A percentile compares a stretch with the other conserved stretches of the same genome.
These are phyloP conservation scores for Aulostomus chinensis DNA, from an alignment of 2,797 vertebrate genomes.

Conservation along the genomic window DNA sequence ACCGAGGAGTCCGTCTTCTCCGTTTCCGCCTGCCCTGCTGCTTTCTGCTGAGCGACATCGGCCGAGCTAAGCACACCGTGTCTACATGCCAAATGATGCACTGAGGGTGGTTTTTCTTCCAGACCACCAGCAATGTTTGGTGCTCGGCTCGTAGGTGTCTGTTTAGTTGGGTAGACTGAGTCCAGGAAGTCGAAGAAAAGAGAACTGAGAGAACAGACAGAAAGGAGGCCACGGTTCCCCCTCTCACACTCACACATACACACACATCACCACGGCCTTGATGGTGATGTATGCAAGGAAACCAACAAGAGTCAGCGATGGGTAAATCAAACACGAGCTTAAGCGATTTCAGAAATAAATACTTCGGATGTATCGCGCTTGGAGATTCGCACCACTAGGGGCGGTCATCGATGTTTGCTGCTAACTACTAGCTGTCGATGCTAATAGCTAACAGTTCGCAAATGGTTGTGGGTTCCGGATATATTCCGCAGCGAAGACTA, in stretches of 20 bases:
- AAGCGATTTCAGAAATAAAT: neutral
- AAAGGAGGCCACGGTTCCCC: constrained; percentile 78
- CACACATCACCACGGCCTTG: constrained; percentile 96
- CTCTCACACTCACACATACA: constrained; percentile 83
- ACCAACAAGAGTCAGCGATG: constrained; percentile 99
- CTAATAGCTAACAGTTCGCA: constrained; percentile 47
- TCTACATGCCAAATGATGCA: constrained; percentile 59
- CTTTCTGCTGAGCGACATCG: constrained; percentile 54
- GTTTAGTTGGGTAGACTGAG: constrained; percentile 19
- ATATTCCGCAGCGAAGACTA: constrained; percentile 16
- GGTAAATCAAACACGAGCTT: constrained; percentile 81
- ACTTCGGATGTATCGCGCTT: accelerated
- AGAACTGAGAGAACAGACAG: constrained; percentile 48
- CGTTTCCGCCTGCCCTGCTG: constrained; percentile 50
- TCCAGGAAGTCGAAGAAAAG: constrained; percentile 55
- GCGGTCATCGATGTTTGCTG: neutral
- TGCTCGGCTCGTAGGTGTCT: constrained; percentile 42
- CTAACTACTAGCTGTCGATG: constrained; percentile 39
- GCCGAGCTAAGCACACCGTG: constrained; percentile 30
- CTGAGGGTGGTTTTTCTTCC: constrained; percentile 54
- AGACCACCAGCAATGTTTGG: constrained; percentile 62
- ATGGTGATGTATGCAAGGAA: constrained; percentile 99
- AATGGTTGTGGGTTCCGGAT: constrained; percentile 36
- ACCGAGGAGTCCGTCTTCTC: neutral
- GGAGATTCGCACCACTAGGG: neutral